A percentile compares a stretch with the other conserved stretches of the same genome.
These are phyloP conservation scores for Seira sanloemensis DNA, from an alignment of 2,888 invertebrate genomes.

Conservation along the genomic window DNA sequence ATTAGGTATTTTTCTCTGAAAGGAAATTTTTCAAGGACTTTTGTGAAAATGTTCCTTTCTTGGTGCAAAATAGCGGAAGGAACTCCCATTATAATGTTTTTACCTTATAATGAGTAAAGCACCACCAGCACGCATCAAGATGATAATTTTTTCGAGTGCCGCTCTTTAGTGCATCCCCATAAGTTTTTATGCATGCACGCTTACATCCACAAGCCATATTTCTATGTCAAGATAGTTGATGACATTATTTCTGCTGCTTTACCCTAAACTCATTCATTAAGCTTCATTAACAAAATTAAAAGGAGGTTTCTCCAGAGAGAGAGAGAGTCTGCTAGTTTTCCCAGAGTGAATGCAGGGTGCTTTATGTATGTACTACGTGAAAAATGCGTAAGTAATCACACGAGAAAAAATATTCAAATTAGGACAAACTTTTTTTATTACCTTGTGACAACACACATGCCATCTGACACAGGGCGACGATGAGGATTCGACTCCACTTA, in stretches of 20 bases:
- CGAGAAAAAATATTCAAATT: slow-evolving; percentile 7
- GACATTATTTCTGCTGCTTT: not conserved
- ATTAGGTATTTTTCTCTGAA: not conserved
- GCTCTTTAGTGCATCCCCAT: slow-evolving; percentile 19
- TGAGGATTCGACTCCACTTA: slow-evolving; percentile 72
- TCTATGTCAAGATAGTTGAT: slow-evolving; percentile 27
- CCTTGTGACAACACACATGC: slow-evolving; percentile 73
- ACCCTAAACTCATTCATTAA: slow-evolving; percentile 27
- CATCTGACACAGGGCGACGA: slow-evolving; percentile 72
- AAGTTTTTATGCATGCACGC: slow-evolving; percentile 28
- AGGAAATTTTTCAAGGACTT: not conserved
- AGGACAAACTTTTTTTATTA: slow-evolving; percentile 41
- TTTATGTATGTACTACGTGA: too few species aligned
- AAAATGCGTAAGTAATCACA: too few species aligned
- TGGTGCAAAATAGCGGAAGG: not conserved
- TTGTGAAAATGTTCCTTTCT: not conserved
- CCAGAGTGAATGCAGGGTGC: too few species aligned
- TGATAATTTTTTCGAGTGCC: too few species aligned
- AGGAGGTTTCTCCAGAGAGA: not conserved
- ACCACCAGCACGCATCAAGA: not conserved
- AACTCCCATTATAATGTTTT: not conserved
- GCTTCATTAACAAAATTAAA: slow-evolving; percentile 39
- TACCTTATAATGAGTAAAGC: not conserved
- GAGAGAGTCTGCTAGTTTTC: not conserved
- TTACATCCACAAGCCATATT: slow-evolving; percentile 13